A percentile compares a stretch with the other conserved stretches of the same genome.
Evolutionary conservation across 2,888 invertebrate genomes (phyloP).

Genomic region (Coenonympha arcania): DNA sequence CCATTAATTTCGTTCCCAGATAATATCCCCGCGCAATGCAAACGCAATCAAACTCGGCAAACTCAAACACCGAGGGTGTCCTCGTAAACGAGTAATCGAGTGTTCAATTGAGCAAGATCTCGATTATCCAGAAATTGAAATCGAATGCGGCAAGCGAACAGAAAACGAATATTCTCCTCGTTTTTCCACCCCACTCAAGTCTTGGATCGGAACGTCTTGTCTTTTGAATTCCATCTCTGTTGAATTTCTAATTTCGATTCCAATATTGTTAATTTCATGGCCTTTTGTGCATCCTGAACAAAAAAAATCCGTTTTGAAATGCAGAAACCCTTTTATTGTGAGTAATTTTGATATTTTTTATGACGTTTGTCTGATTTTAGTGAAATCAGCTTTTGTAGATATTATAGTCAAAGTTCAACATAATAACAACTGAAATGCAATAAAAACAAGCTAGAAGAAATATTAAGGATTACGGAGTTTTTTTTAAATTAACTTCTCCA

Average conservation of each 20-base stretch:
- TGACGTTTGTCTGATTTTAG: too few species aligned
- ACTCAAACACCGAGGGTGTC: slow-evolving; percentile 63
- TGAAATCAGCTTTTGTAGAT: too few species aligned
- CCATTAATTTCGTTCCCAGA: slow-evolving; percentile 49
- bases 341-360: too few species aligned
- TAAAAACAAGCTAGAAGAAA: neutral
- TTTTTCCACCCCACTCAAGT: slow-evolving; percentile 20
- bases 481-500: neutral
- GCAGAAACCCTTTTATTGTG: too few species aligned
- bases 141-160: slow-evolving; percentile 59
- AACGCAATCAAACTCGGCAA: slow-evolving; percentile 69
- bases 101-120: slow-evolving; percentile 72
- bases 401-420: too few species aligned
- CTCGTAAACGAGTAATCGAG: slow-evolving; percentile 69
- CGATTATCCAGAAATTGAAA: slow-evolving; percentile 69
- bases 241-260: slow-evolving; percentile 9
- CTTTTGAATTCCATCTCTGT: slow-evolving; percentile 6
- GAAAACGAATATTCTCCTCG: slow-evolving; percentile 51
- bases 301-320: too few species aligned
- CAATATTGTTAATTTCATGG: neutral
- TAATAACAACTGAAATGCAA: too few species aligned
- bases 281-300: too few species aligned
- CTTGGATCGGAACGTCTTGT: slow-evolving; percentile 14
- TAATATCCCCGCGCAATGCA: slow-evolving; percentile 56
- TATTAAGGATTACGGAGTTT: neutral